Conservation (phyloP, 1,140 invertebrate species). For the Diorhabda elongata region DNA sequence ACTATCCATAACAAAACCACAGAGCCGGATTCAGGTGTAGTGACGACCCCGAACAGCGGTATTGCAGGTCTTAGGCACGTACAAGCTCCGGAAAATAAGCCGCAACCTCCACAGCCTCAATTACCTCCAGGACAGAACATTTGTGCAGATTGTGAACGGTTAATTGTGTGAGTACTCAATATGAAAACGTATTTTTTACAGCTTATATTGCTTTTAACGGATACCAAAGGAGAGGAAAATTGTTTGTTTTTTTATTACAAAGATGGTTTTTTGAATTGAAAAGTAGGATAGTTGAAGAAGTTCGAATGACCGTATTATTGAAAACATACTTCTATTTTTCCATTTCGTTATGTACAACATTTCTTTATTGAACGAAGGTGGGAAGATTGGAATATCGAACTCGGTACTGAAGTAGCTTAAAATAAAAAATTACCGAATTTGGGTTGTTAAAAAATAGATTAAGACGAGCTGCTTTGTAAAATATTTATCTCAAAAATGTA, state of each 20-base stretch:
- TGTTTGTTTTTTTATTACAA: background rate
- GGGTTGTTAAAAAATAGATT: too few relatives aligned
- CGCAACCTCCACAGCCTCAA: constrained; percentile 56
- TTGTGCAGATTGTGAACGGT: constrained; percentile 87
- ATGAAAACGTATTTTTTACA: background rate
- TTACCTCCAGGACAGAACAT: constrained; percentile 83
- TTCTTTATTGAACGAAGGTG: too few relatives aligned
- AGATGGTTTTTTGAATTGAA: too few relatives aligned
- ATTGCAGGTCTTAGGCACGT: constrained; percentile 60
- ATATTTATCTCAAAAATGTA: too few relatives aligned
- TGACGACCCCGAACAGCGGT: constrained; percentile 44
- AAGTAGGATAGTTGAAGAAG: too few relatives aligned
- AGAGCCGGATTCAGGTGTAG: constrained; percentile 47
- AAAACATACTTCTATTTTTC: too few relatives aligned
- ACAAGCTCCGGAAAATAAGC: constrained; percentile 59
- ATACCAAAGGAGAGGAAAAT: background rate
- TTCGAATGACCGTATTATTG: too few relatives aligned
- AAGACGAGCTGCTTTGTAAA: too few relatives aligned
- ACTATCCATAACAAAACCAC: background rate
- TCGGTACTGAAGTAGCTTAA: too few relatives aligned
- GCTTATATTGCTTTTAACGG: background rate
- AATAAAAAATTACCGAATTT: too few relatives aligned
- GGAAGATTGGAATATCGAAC: too few relatives aligned
- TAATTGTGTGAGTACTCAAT: constrained; percentile 86
- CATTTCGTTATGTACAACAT: too few relatives aligned